Evolutionary conservation across 2,888 invertebrate genomes (phyloP), one percentile per base, ranked within the genome.

Genomic region (Sinelater perroti): DNA sequence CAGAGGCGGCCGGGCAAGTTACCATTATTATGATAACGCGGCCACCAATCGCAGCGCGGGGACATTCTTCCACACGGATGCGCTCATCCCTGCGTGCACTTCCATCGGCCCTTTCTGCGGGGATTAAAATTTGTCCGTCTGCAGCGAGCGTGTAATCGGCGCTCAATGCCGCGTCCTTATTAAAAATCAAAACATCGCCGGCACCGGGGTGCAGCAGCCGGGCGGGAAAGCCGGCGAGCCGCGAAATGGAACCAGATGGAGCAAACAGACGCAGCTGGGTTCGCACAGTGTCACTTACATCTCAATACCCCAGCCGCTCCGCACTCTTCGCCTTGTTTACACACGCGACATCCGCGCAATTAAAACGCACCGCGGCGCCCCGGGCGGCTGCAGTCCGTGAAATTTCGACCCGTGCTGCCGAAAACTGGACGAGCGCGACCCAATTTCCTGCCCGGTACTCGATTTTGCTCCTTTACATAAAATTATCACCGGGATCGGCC

Each of bases 221-320:
- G 64, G 59, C 63, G 64, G 62, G 62, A 66, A 66, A 67, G 59
- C 62, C 73, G 73, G 66, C 73, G 70, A 74, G 70, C 74, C 75
- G 75, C 73, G 74, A 76, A 75, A 73, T 74, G 69, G 71, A 68
- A 73, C 74, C 76, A 76, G 75, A 75, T 76, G 75, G 73, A 75
- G 73, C 72, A 76, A 76, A 76, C 74, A 72, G 70, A 68, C 71
- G 69, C 73, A 75, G 74, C 72, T 75, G 75, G 71, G 70, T 57
- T 62, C 65, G 64, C 60, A 65, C 61, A 72, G 74, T 75, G 74
- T 75, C 75, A 72, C 74, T 75, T 74, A 74, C 74, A 72, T 72
- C 70, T 72, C 74, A 72, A 73, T 72, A 70, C 68, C 70, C 70
- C 38, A 66, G 67, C 68, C 68, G 65, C 70, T 71, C 42, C 33